These are phyloP conservation scores for Hemaris fuciformis DNA, from an alignment of 2,888 invertebrate species.

Conservation along the genomic window DNA sequence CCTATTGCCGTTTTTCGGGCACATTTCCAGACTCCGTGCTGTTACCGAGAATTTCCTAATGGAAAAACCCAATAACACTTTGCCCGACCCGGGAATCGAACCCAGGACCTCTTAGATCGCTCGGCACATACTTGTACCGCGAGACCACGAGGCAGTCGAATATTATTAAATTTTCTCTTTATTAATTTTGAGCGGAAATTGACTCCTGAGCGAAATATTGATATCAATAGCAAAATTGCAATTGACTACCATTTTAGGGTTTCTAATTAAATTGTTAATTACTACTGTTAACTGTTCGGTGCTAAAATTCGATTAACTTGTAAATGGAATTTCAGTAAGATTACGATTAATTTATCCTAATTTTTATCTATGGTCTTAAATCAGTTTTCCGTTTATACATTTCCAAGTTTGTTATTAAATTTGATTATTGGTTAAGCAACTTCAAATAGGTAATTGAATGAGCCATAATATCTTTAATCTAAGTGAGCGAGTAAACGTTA, in stretches of 20 bases:
- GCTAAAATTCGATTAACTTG: conserved; percentile 15
- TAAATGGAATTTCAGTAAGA: conserved; percentile 9
- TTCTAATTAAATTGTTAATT: conserved; percentile 17
- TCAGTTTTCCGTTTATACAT: not conserved
- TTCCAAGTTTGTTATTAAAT: not conserved
- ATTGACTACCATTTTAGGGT: conserved; percentile 3
- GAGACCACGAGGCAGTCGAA: too few species aligned
- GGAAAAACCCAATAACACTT: too few species aligned
- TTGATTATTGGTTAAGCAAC: too few species aligned
- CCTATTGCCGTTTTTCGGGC: too few species aligned
- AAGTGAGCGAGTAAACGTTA: too few species aligned
- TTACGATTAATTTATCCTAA: not conserved
- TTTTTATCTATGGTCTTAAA: not conserved
- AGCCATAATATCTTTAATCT: too few species aligned
- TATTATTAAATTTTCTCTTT: not conserved
- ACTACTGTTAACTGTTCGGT: conserved; percentile 12
- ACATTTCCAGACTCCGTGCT: too few species aligned
- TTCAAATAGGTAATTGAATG: too few species aligned
- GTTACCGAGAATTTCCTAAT: too few species aligned
- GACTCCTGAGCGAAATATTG: not conserved
- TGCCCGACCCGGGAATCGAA: too few species aligned
- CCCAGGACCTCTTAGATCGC: too few species aligned
- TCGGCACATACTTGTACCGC: too few species aligned
- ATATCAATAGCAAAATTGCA: not conserved
- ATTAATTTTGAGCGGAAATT: conserved; percentile 1